Percentiles rank a stretch among this genome's conserved stretches.
These are phyloP conservation scores for Episyrphus balteatus DNA, from an alignment of 1,140 invertebrate genomes.

Conservation along the genomic window DNA sequence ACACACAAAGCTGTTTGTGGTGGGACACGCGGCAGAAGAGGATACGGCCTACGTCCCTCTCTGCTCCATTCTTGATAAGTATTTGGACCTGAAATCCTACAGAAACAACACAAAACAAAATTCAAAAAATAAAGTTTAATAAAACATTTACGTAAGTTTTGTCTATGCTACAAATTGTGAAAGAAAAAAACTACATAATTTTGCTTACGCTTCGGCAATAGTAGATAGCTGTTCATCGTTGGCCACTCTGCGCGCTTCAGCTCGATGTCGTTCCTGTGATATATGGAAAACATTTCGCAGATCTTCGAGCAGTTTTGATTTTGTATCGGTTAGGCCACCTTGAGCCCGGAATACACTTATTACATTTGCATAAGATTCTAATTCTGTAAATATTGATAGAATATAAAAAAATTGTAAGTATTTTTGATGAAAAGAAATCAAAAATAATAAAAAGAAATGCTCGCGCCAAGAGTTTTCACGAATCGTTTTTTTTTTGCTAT, in stretches of 20 bases:
- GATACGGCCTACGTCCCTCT: conserved; percentile 71
- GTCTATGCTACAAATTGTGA: conserved; percentile 6
- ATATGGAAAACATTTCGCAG: conserved; percentile 73
- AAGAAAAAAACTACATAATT: conserved; percentile 10
- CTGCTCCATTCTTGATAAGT: conserved; percentile 73
- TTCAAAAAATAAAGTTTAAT: conserved; percentile 19
- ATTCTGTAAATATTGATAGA: conserved; percentile 52
- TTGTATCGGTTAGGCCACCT: conserved; percentile 71
- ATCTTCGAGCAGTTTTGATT: conserved; percentile 73
- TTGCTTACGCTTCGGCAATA: conserved; percentile 75
- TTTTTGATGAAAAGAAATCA: neutral
- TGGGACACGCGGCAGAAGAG: conserved; percentile 66
- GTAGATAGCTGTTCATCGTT: conserved; percentile 82
- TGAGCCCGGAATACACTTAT: conserved; percentile 84
- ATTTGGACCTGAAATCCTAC: conserved; percentile 67
- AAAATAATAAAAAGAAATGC: neutral
- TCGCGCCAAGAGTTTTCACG: conserved; percentile 2
- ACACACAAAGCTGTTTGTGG: conserved; percentile 74
- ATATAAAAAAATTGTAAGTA: conserved; percentile 8
- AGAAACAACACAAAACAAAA: conserved; percentile 25
- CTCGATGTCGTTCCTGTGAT: conserved; percentile 76
- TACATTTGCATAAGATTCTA: conserved; percentile 81
- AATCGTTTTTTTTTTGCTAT: conserved; percentile 7
- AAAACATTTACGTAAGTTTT: conserved; percentile 10
- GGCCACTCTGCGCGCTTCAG: conserved; percentile 77